Percentiles rank a stretch among this genome's conserved stretches.
Evolutionary conservation across 2,797 vertebrate species (phyloP).

Genomic region (Catamblyrhynchus diadema): DNA sequence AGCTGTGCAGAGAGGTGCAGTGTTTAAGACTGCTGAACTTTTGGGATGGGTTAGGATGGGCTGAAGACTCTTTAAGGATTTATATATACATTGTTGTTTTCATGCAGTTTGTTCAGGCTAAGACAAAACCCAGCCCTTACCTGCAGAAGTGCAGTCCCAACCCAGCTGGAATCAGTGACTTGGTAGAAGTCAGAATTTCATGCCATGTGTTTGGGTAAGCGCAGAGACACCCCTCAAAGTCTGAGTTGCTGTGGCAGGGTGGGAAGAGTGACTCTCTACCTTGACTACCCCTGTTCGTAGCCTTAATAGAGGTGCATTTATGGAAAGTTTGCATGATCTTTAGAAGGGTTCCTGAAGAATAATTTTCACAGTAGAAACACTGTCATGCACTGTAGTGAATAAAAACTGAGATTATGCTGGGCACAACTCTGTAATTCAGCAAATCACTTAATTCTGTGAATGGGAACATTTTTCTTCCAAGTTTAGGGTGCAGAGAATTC

Average conservation of each 20-base stretch:
- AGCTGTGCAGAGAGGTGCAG: rapidly evolving
- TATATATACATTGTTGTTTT: neutral
- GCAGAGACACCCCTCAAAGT: neutral
- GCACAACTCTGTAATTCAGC: slow-evolving; percentile 1
- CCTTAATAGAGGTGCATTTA: neutral
- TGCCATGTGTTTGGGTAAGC: neutral
- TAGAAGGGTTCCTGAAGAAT: neutral
- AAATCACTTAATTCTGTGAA: slow-evolving; percentile 14
- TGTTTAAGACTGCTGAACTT: neutral
- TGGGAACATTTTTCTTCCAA: neutral
- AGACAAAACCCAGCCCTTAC: neutral
- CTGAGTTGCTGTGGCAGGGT: neutral
- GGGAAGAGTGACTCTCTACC: neutral
- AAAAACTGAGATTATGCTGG: neutral
- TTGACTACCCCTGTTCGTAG: neutral
- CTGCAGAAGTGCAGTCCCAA: neutral
- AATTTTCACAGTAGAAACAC: neutral
- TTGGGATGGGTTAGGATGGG: neutral
- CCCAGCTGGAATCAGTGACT: neutral
- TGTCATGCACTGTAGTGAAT: neutral
- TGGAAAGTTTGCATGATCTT: neutral
- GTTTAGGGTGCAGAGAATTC: neutral
- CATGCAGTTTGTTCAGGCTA: neutral
- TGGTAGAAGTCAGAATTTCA: neutral
- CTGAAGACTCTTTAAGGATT: neutral